Evolutionary conservation across 37 sponge, comb jelly and placozoan genomes (phyloP).

Genomic region (Spongilla lacustris): DNA sequence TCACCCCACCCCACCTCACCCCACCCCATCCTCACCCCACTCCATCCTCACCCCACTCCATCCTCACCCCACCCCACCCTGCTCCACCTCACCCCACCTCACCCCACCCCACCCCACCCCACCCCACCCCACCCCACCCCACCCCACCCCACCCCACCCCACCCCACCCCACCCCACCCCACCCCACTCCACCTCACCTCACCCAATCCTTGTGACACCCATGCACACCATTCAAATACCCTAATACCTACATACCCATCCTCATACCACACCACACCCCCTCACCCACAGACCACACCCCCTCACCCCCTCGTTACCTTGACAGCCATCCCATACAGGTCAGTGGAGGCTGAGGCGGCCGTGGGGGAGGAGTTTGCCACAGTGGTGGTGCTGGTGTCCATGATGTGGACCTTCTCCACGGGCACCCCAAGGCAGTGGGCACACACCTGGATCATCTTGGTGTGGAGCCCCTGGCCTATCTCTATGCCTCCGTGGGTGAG

Average conservation of each 20-base stretch:
- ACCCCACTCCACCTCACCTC: not conserved
- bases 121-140: no score
- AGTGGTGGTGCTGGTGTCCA: constrained; percentile 74
- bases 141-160: no score
- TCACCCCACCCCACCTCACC: no score
- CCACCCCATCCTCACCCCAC: no score
- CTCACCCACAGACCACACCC: not conserved
- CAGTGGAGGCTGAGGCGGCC: constrained; percentile 88
- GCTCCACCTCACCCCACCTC: no score
- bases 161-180: not conserved
- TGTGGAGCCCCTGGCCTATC: constrained; percentile 95
- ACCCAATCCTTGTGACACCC: not conserved
- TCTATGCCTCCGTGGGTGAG: constrained; percentile 89
- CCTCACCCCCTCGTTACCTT: constrained; percentile 32
- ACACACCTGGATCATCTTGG: constrained; percentile 90
- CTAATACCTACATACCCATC: not conserved
- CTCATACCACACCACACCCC: not conserved
- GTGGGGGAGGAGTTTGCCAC: constrained; percentile 78
- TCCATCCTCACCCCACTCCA: no score
- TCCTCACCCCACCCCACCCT: no score
- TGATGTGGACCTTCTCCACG: constrained; percentile 52
- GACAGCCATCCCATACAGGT: constrained; percentile 88
- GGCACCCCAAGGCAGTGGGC: constrained; percentile 72
- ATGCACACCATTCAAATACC: not conserved
- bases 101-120: no score